A percentile compares a stretch with the other conserved stretches of the same genome.
These are phyloP conservation scores for Cephus runcator DNA, from an alignment of 2,888 invertebrate species.

Conservation along the genomic window DNA sequence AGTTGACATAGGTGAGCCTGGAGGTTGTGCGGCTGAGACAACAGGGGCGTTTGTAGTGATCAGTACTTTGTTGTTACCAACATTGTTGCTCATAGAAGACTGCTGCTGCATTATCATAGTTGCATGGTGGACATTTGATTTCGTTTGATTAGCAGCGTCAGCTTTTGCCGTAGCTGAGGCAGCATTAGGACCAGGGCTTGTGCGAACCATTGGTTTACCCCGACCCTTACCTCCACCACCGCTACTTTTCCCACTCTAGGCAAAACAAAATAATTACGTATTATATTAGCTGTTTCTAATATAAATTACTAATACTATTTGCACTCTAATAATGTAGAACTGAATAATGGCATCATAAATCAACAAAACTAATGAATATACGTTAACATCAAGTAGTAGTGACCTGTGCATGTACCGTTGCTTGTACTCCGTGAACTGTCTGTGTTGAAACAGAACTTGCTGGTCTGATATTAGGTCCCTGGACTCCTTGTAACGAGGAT, in stretches of 20 bases:
- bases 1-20: slow-evolving; percentile 70
- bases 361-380: not conserved
- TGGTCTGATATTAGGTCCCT: slow-evolving; percentile 75
- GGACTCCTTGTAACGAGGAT: slow-evolving; percentile 65
- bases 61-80: slow-evolving; percentile 47
- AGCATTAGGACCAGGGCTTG: slow-evolving; percentile 75
- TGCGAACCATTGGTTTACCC: slow-evolving; percentile 76
- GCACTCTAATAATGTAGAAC: not conserved
- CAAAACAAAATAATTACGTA: slow-evolving; percentile 30
- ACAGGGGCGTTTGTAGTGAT: slow-evolving; percentile 45
- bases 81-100: slow-evolving; percentile 40
- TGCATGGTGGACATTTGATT: slow-evolving; percentile 51
- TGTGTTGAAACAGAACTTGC: slow-evolving; percentile 88
- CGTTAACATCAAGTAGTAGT: slow-evolving; percentile 23
- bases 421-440: slow-evolving; percentile 69
- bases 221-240: slow-evolving; percentile 72
- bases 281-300: not conserved
- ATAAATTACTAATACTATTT: not conserved
- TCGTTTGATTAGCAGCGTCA: slow-evolving; percentile 81
- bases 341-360: not conserved
- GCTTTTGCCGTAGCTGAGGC: slow-evolving; percentile 69
- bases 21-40: slow-evolving; percentile 54
- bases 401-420: slow-evolving; percentile 62
- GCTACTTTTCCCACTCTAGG: slow-evolving; percentile 59
- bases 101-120: slow-evolving; percentile 55